Evolutionary conservation across 2,888 invertebrate genomes (phyloP), one percentile per base, ranked within the genome.

Genomic region (Antitype chi): DNA sequence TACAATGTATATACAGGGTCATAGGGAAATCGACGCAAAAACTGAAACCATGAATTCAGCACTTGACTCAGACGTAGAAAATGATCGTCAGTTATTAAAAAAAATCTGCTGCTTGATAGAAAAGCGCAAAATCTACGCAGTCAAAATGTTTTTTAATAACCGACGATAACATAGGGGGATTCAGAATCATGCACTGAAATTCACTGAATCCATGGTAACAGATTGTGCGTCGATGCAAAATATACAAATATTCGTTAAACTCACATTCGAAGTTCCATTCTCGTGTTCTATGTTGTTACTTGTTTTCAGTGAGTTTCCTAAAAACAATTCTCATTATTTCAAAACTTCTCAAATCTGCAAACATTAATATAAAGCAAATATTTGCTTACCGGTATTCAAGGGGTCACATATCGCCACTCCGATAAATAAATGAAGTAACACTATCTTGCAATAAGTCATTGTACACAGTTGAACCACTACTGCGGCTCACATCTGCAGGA

Each of bases 371-470:
- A n/a, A 23, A 28, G 43, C 15, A 52, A 49, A 57, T 52, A 73
- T 53, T 20, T 4, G 66, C 87, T 88, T 80, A 88, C 88, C 82
- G 49, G 64, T 68, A 63, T 79, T 57, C 17, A 55, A 60, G 15
- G 75, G 72, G 53, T 76, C 77, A 79, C 88, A 82, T 80, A 84
- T 71, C 43, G 68, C 78, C 43, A 76, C 62, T 78, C 83, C 75
- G 25, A 87, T 67, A 59, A 81, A 81, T 70, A 88, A 72, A 47
- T 75, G 47, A 38, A 85, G 71, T 74, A 85, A 55, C 55, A 85
- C 55, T 70, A 84, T 63, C 72, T 75, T 78, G 71, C 74, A 69
- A 85, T 70, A 82, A 69, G 72, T 78, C 87, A 87, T 89, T 74
- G 81, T 87, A 74, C 66, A 78, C 70, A 60, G 75, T 62, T 68